Evolutionary conservation across 2,113 vertebrate species (phyloP), one percentile per base, ranked within the genome.

Genomic region (Vulpes vulpes): DNA sequence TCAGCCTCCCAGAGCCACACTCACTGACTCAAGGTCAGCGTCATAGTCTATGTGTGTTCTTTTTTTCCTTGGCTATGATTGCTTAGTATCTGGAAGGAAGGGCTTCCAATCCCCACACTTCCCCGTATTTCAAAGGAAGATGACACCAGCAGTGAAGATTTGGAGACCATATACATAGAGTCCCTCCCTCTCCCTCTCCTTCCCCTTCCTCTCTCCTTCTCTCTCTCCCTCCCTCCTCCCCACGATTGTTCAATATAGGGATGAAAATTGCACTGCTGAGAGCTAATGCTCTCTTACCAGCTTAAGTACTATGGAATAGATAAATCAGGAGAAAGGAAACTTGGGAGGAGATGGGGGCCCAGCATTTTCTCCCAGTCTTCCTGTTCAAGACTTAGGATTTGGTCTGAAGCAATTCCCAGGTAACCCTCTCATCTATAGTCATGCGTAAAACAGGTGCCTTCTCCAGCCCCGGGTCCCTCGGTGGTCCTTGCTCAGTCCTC

Each of bases 51-150:
- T 65, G 51, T 80, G 82, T 88, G 55, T 49, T 62, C 76, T 96
- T 43, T 86, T 57, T 67, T 87, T 86, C 62, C 62, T 85, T 87
- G 55, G n/a, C 67, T 80, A 2, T 86, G 8, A 82, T 38, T 93
- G 5, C 51, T 71, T 60, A 67, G 25, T 30, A 14, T 93, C 88
- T 96, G 27, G 49, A 95, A 94, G 53, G 64, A 78, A 60, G 69
- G 51, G 4, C 17, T 82, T 89, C 91, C 51, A 57, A 55, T 55
- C 64, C 69, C 65, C 51, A 6, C 14, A 14, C 53, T 87, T 80
- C 32, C 43, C 53, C 82, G 51, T 67, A 84, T 62, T 91, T 43
- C 71, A 94, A 83, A 92, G 49, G 30, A n/a, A 89, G 65, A 89
- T 69, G 81, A 55, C 6, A 25, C 27, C 38, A 79, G 1, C 3